Evolutionary conservation across 2,113 vertebrate genomes (phyloP), one percentile per base, ranked within the genome.

Genomic region (Furnarius figulus): DNA sequence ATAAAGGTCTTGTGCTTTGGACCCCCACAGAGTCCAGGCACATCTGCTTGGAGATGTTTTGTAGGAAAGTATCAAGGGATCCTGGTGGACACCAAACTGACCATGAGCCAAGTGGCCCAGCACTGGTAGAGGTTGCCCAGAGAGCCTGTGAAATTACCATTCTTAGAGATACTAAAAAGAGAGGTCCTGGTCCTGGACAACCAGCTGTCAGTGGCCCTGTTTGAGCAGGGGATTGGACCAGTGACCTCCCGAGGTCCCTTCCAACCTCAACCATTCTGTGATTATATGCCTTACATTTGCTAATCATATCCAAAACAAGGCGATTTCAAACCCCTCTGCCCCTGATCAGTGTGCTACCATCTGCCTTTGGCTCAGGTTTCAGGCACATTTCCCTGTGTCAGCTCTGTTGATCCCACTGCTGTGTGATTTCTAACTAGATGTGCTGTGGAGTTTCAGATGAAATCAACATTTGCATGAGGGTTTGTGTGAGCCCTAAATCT

Each of bases 81-180:
- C 47, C 44, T 85, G 50, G 2, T 85, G 33, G 37, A 18, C 39
- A 24, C 66, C 52, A 73, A 35, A 31, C 1, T 81, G 50, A 47
- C n/a, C 0, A 0, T 46, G 40, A 83, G 25, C 28, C 42, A 70
- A 37, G 22, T n/a, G 59, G 31, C 31, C 0, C 7, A 61, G 30
- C 21, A 4, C 39, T 62, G 58, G 28, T 46, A 37, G n/a, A 33
- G 59, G 12, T 6, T 87, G 46, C 22, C 25, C 35, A 24, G 90
- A 28, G 30, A 53, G 28, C 15, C 5, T 42, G 21, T 78, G 65
- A 47, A 62, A 47, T 49, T 17, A 5, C 35, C 17, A 12, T 71
- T 30, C 42, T 56, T 89, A 42, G 42, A 85, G 23, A 50, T 58
- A 53, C 3, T 68, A 30, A 52, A 24, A 91, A 70, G 39, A 37